A percentile compares a stretch with the other conserved stretches of the same genome.
These are phyloP conservation scores for Rhingia campestris DNA, from an alignment of 2,888 invertebrate genomes.

Conservation along the genomic window DNA sequence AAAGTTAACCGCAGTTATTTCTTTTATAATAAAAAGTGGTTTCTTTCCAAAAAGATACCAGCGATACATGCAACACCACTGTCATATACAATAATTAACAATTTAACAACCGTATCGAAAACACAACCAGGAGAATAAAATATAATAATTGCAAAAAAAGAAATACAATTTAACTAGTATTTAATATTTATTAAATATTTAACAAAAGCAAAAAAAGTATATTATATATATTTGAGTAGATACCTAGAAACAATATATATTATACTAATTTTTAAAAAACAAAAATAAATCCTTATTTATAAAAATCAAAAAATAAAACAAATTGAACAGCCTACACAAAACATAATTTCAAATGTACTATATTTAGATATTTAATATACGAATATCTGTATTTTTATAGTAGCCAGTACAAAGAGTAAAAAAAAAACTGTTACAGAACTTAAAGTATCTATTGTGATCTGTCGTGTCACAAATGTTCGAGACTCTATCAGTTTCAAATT, in stretches of 20 bases:
- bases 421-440: too few species aligned
- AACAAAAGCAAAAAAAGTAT: slow-evolving; percentile 32
- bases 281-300: slow-evolving; percentile 74
- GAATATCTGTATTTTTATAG: slow-evolving; percentile 75
- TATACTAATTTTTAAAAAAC: slow-evolving; percentile 57
- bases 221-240: slow-evolving; percentile 55
- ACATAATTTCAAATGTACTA: slow-evolving; percentile 53
- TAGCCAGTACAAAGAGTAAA: slow-evolving; percentile 71
- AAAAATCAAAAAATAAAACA: slow-evolving; percentile 64
- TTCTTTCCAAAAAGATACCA: slow-evolving; percentile 47
- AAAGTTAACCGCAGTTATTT: slow-evolving; percentile 5
- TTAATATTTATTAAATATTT: slow-evolving; percentile 70
- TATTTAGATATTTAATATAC: slow-evolving; percentile 74
- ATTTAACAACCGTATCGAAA: slow-evolving; percentile 38
- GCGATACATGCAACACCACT: slow-evolving; percentile 53
- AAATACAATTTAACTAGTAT: slow-evolving; percentile 53
- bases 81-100: slow-evolving; percentile 48
- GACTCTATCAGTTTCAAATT: too few species aligned
- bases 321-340: slow-evolving; percentile 43
- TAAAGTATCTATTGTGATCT: too few species aligned
- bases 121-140: slow-evolving; percentile 60
- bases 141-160: slow-evolving; percentile 42
- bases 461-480: too few species aligned
- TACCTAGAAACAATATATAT: slow-evolving; percentile 43
- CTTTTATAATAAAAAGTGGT: slow-evolving; percentile 45